These are phyloP conservation scores for Eupithecia vulgata DNA, from an alignment of 2,888 invertebrate genomes.

Conservation along the genomic window DNA sequence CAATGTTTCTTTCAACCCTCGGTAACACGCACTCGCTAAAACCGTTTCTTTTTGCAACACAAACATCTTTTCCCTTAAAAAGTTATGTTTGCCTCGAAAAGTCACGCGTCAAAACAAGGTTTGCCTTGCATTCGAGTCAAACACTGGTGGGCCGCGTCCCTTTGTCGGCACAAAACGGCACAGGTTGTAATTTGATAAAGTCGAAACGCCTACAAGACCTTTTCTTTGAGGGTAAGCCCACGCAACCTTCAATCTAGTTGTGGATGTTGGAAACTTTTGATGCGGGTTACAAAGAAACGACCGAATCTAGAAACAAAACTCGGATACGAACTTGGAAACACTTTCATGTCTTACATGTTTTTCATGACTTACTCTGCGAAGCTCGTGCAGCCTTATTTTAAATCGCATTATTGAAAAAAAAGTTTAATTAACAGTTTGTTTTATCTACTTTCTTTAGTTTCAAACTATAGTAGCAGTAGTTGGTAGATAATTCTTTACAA, in stretches of 20 bases:
- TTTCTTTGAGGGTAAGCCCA: slow-evolving; percentile 77
- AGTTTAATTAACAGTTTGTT: no score
- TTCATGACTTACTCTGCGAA: no score
- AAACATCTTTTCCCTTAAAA: slow-evolving; percentile 28
- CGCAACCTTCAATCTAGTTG: slow-evolving; percentile 69
- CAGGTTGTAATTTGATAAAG: slow-evolving; percentile 84
- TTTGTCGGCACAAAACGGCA: slow-evolving; percentile 82
- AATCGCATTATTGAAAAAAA: no score
- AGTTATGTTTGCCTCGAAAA: slow-evolving; percentile 37
- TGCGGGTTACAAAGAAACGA: slow-evolving; percentile 1
- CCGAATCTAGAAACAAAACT: not conserved
- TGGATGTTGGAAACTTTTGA: slow-evolving; percentile 51
- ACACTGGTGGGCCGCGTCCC: slow-evolving; percentile 64
- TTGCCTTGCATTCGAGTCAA: slow-evolving; percentile 52
- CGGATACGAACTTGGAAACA: not conserved
- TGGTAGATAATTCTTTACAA: not conserved
- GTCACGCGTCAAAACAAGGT: slow-evolving; percentile 52
- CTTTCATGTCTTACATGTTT: no score
- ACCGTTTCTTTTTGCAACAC: slow-evolving; percentile 24
- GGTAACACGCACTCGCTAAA: slow-evolving; percentile 11
- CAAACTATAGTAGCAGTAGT: no score
- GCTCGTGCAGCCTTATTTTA: no score
- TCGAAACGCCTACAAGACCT: slow-evolving; percentile 79
- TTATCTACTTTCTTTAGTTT: no score
- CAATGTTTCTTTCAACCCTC: not conserved